A percentile compares a stretch with the other conserved stretches of the same genome.
Evolutionary conservation across 2,797 vertebrate species (phyloP).

Genomic region (Chrosomus eos): DNA sequence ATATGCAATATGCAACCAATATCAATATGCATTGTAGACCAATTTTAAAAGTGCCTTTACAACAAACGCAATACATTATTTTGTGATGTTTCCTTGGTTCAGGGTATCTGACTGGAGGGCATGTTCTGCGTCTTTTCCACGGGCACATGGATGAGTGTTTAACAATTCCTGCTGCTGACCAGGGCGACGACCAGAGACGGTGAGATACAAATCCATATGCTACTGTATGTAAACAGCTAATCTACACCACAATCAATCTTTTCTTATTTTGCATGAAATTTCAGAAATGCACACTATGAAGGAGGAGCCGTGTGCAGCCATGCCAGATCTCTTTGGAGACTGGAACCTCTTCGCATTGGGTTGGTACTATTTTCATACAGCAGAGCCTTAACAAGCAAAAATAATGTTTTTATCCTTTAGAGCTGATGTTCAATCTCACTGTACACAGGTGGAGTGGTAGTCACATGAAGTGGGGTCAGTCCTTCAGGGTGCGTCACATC

Average conservation of each 20-base stretch:
- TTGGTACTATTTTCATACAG: slow-evolving; percentile 60
- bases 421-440: slow-evolving; percentile 15
- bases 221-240: neutral
- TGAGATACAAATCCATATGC: slow-evolving; percentile 55
- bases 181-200: slow-evolving; percentile 91
- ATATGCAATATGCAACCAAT: neutral
- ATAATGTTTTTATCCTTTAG: neutral
- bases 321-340: slow-evolving; percentile 91
- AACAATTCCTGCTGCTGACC: slow-evolving; percentile 87
- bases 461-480: slow-evolving; percentile 93
- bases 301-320: slow-evolving; percentile 91
- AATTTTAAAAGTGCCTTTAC: neutral
- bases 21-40: neutral
- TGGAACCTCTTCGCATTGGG: slow-evolving; percentile 91
- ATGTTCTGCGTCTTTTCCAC: slow-evolving; percentile 90
- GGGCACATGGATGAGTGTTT: slow-evolving; percentile 97
- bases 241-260: neutral
- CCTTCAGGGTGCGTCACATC: slow-evolving; percentile 90
- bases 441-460: slow-evolving; percentile 88
- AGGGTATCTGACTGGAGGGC: slow-evolving; percentile 90
- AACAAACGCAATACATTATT: neutral
- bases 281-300: slow-evolving; percentile 89
- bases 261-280: slow-evolving; percentile 18
- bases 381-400: neutral
- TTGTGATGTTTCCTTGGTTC: neutral